Base-by-base conservation (phyloP, 2,797 vertebrate genomes). In the Propithecus deckenii region DNA sequence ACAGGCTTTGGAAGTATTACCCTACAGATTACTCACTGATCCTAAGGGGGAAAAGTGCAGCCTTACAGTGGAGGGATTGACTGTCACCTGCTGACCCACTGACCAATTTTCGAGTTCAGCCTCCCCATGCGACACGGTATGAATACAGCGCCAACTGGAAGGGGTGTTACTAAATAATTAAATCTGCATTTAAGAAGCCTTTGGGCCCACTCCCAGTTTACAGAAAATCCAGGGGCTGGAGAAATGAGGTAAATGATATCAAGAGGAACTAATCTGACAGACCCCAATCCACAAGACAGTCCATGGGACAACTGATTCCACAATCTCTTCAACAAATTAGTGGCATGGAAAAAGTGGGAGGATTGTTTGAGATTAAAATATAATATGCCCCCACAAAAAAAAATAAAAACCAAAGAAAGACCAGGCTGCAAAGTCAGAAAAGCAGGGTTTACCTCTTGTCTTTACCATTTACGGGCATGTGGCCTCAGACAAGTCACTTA, bases 81-180 rank as follows among this genome's bases (percentile, higher is more conserved):
- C 28, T 12, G 46, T 59, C 4, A 35, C 32, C 30, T 35, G 10
- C 32, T 74, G 6, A 32, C 22, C 20, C 50, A 25, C 14, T 4
- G 8, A 76, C n/a, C 25, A 43, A 0, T 50, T n/a, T 61, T 23
- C 65, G 52, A 59, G 10, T 41, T 7, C 41, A 43, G 43, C 57
- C 43, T 76, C 55, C 15, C 15, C 52, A 12, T 0, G 2, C 7
- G 14, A 43, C 0, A 0, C 20, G 12, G 8, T 23, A 6, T 7
- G 41, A 69, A n/a, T 2, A 22, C 43, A 46, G 72, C 25, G 35
- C 5, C 50, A 23, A 15, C 38, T 55, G 13, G 93, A 80, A 63
- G 43, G 3, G 0, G 1, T 22, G 65, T 7, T 32, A 23, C 46
- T 35, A 46, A 74, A 30, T 1, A 11, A 65, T 13, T 30, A 30